A percentile compares a stretch with the other conserved stretches of the same genome.
These are phyloP conservation scores for Dynastes hyllus DNA, from an alignment of 2,888 invertebrate genomes.

Conservation along the genomic window DNA sequence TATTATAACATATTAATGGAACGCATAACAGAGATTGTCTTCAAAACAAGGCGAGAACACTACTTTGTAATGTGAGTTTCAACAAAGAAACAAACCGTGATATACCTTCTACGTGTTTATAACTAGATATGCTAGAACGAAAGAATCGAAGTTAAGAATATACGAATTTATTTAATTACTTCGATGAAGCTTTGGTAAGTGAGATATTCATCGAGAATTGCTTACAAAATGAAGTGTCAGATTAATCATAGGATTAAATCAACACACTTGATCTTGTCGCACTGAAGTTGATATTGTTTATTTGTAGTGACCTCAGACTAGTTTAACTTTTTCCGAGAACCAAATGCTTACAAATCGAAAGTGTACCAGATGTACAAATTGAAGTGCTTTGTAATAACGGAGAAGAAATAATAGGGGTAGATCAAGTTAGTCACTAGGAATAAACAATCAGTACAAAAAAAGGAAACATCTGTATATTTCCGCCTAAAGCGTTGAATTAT, in stretches of 20 bases:
- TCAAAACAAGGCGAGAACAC: too few species aligned
- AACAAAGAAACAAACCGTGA: too few species aligned
- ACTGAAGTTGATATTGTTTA: background rate
- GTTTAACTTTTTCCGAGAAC: background rate
- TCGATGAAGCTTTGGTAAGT: background rate
- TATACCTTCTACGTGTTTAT: too few species aligned
- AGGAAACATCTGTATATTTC: too few species aligned
- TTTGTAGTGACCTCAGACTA: background rate
- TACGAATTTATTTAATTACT: slow-evolving; percentile 5
- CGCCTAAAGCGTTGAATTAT: background rate
- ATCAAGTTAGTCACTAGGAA: slow-evolving; percentile 7
- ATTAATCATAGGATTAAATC: background rate
- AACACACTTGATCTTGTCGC: background rate
- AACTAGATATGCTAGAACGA: background rate
- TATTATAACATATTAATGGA: too few species aligned
- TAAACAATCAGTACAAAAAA: slow-evolving; percentile 11
- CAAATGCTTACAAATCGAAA: too few species aligned
- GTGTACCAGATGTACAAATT: too few species aligned
- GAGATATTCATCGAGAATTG: background rate
- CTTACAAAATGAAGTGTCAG: too few species aligned
- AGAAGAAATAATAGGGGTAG: background rate
- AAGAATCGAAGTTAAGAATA: background rate
- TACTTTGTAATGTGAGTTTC: too few species aligned
- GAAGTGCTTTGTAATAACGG: background rate
- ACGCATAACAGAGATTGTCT: too few species aligned